A percentile compares a stretch with the other conserved stretches of the same genome.
These are phyloP conservation scores for Pectinophora gossypiella DNA, from an alignment of 1,140 invertebrate species.

Conservation along the genomic window DNA sequence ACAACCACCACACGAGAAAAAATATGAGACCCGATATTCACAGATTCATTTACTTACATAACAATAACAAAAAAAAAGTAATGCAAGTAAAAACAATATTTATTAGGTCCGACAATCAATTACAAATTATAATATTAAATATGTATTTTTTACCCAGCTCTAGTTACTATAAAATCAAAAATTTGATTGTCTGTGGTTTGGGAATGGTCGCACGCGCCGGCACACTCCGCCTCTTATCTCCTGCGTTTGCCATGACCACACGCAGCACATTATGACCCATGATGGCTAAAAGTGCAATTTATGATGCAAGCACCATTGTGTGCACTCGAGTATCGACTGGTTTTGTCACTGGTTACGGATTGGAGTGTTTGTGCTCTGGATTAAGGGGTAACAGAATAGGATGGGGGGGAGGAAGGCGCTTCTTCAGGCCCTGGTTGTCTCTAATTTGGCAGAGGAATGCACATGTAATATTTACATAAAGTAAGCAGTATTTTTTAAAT, in stretches of 20 bases:
- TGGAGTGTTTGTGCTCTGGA: too few relatives aligned
- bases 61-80: background rate
- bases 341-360: background rate
- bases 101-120: background rate
- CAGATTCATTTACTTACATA: too few relatives aligned
- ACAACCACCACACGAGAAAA: too few relatives aligned
- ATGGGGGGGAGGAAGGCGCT: too few relatives aligned
- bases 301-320: constrained; percentile 1
- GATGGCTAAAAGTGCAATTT: constrained; percentile 5
- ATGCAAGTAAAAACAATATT: background rate
- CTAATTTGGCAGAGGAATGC: too few relatives aligned
- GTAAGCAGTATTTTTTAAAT: too few relatives aligned
- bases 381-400: too few relatives aligned
- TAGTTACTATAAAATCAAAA: background rate
- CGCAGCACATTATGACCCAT: background rate
- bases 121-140: background rate
- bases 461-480: too few relatives aligned
- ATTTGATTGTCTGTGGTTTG: background rate
- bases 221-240: constrained; percentile 11
- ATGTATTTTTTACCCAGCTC: background rate
- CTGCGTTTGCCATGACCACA: background rate
- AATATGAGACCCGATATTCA: too few relatives aligned
- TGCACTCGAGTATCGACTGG: background rate
- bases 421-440: too few relatives aligned
- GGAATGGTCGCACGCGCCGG: constrained; percentile 29